Evolutionary conservation across 2,888 invertebrate genomes (phyloP).

Genomic region (Seira sanloemensis): DNA sequence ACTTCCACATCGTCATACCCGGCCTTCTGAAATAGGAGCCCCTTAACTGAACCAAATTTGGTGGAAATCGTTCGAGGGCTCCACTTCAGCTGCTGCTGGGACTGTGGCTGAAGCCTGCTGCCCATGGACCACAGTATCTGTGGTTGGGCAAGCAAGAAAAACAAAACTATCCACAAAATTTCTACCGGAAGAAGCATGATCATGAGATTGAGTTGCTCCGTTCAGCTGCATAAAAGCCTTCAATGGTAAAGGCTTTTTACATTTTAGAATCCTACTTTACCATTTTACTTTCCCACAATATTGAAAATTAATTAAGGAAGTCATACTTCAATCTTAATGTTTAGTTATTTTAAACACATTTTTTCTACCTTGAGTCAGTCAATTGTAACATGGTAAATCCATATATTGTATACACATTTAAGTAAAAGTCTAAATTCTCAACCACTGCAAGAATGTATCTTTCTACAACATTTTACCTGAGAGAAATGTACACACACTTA

Average conservation of each 20-base stretch:
- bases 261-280: background rate
- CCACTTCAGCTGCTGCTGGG: constrained; percentile 48
- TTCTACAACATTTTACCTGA: too few relatives aligned
- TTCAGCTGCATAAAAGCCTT: background rate
- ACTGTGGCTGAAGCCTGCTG: constrained; percentile 42
- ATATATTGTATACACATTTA: too few relatives aligned
- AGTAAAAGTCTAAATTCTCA: background rate
- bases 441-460: background rate
- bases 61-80: constrained; percentile 67
- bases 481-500: too few relatives aligned
- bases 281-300: too few relatives aligned
- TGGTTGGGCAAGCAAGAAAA: constrained; percentile 61
- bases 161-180: constrained; percentile 55
- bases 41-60: constrained; percentile 67
- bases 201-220: background rate
- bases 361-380: too few relatives aligned
- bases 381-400: too few relatives aligned
- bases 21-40: constrained; percentile 68
- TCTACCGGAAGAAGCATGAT: constrained; percentile 59
- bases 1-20: constrained; percentile 72
- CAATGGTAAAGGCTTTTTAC: constrained; percentile 17
- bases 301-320: too few relatives aligned
- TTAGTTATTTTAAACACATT: too few relatives aligned
- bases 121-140: constrained; percentile 64
- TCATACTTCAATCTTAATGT: too few relatives aligned